Evolutionary conservation across 2,113 vertebrate species (phyloP).

Genomic region (Oncorhynchus kisutch): DNA sequence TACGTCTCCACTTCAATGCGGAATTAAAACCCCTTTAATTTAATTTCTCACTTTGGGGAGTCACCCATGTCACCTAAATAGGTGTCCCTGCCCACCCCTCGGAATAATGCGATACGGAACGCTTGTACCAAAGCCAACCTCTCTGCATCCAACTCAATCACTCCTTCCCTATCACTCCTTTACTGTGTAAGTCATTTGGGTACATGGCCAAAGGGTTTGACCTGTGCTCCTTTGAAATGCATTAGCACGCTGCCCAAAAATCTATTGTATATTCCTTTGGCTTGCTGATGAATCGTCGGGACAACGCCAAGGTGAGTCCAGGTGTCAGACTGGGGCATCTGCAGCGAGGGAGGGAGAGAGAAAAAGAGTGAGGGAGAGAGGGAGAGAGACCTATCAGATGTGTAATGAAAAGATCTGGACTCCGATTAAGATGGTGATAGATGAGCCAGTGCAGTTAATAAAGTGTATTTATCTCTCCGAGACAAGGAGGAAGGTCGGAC

Average conservation of each 20-base stretch:
- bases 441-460: background rate
- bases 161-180: background rate
- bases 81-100: slow-evolving; percentile 4
- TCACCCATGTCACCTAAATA: slow-evolving; percentile 18
- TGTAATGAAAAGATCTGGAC: slow-evolving; percentile 7
- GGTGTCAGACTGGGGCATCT: background rate
- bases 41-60: slow-evolving; percentile 47
- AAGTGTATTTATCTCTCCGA: background rate
- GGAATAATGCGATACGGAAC: slow-evolving; percentile 40
- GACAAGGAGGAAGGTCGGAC: background rate
- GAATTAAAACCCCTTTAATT: slow-evolving; percentile 48
- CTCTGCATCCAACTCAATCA: background rate
- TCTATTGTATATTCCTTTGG: background rate
- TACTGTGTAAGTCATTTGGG: slow-evolving; percentile 41
- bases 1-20: slow-evolving; percentile 40
- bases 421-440: background rate
- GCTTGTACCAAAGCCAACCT: slow-evolving; percentile 7
- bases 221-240: slow-evolving; percentile 26
- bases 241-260: slow-evolving; percentile 26
- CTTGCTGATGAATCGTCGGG: background rate
- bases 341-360: background rate
- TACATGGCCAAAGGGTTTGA: slow-evolving; percentile 30
- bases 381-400: slow-evolving; percentile 8
- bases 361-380: background rate
- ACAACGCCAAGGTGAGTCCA: slow-evolving; percentile 2